phyloP scores from a whole-genome alignment of 1,140 invertebrate genomes.

The Nasonia giraulti region DNA sequence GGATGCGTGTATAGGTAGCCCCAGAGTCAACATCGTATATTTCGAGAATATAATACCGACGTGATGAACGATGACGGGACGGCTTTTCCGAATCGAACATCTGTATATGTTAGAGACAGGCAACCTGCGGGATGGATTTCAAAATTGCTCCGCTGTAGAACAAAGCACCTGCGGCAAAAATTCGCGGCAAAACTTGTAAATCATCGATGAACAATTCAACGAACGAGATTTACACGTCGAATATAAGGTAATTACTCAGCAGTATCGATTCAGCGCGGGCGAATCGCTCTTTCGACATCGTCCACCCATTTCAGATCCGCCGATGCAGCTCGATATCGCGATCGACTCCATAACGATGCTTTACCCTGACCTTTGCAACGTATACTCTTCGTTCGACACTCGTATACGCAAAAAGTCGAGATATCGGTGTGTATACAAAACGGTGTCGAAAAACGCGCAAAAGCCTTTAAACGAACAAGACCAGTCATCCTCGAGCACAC shows the following conservation, averaged over 20 bases:
- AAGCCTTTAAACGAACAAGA: not conserved
- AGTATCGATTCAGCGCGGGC: not conserved
- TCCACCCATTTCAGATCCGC: not conserved
- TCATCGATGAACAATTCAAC: not conserved
- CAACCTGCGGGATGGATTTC: too few species aligned
- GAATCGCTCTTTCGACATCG: slow-evolving; percentile 28
- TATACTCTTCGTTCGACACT: too few species aligned
- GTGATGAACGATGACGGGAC: not conserved
- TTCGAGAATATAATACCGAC: too few species aligned
- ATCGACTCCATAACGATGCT: not conserved
- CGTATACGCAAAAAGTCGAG: too few species aligned
- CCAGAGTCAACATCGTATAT: too few species aligned
- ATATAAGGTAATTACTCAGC: not conserved
- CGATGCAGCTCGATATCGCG: not conserved
- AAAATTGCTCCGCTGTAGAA: too few species aligned
- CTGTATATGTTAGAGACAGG: not conserved
- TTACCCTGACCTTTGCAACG: too few species aligned
- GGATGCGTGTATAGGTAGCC: not conserved
- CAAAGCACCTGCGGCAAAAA: not conserved
- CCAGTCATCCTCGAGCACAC: not conserved
- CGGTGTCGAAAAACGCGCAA: not conserved
- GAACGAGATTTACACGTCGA: not conserved
- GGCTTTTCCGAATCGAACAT: not conserved
- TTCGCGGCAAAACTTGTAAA: not conserved
- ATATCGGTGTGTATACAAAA: too few species aligned